Conservation (phyloP, 2,797 vertebrate species). For the Poeciliopsis infans region DNA sequence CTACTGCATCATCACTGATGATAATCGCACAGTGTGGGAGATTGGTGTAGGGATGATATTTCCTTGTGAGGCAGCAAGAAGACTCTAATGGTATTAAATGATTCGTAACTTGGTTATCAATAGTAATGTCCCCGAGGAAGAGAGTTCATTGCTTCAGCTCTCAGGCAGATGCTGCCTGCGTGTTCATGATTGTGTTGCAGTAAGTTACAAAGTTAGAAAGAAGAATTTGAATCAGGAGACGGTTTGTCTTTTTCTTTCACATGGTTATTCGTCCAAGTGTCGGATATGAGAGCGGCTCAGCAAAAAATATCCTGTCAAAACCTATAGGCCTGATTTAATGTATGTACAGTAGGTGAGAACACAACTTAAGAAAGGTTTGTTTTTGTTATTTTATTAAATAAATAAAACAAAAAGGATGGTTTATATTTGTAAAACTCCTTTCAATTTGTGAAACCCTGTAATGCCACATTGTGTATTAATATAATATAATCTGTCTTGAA, state of each 20-base stretch:
- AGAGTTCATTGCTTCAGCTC: constrained; percentile 47
- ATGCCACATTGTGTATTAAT: too few relatives aligned
- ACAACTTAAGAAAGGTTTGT: not conserved
- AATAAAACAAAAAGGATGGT: not conserved
- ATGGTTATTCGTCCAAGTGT: not conserved
- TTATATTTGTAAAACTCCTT: too few relatives aligned
- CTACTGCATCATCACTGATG: constrained; percentile 66
- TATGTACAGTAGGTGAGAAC: not conserved
- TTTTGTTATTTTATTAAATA: not conserved
- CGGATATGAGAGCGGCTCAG: not conserved
- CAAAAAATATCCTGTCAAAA: not conserved
- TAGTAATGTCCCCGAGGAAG: constrained; percentile 64
- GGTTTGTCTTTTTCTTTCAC: not conserved
- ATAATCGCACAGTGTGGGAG: constrained; percentile 58
- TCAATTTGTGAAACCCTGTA: too few relatives aligned
- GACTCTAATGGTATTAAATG: constrained; percentile 74
- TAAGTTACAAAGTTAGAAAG: not conserved
- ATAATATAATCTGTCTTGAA: too few relatives aligned
- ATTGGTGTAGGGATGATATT: constrained; percentile 49
- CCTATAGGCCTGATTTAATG: not conserved
- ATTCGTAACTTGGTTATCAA: constrained; percentile 72
- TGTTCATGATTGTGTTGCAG: constrained; percentile 23
- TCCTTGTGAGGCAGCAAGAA: constrained; percentile 55
- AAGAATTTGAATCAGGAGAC: not conserved
- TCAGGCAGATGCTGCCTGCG: constrained; percentile 35